These are phyloP conservation scores for Sebastes vulpes DNA, from an alignment of 2,797 vertebrate species.

Conservation along the genomic window DNA sequence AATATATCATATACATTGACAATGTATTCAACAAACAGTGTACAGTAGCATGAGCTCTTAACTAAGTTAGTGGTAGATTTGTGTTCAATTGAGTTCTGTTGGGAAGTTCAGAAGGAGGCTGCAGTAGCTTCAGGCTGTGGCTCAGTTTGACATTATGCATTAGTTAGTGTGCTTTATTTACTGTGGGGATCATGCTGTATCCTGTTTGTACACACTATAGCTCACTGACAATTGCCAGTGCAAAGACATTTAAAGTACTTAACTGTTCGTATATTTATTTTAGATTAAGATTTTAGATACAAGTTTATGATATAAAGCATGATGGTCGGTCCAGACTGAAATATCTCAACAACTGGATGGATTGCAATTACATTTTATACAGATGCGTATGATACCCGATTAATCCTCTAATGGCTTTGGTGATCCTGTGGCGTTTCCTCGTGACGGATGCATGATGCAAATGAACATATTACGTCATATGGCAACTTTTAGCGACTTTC, in stretches of 20 bases:
- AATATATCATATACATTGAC: neutral
- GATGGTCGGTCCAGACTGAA: neutral
- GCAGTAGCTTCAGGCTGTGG: conserved; percentile 15
- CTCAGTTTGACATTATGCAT: conserved; percentile 32
- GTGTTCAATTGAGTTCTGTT: neutral
- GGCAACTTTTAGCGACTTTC: neutral
- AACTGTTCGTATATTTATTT: neutral
- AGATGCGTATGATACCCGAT: neutral
- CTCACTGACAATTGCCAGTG: neutral
- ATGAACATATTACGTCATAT: neutral
- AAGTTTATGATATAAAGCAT: neutral
- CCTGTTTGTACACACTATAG: neutral
- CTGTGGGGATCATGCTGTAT: neutral
- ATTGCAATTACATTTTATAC: neutral
- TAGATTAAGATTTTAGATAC: neutral
- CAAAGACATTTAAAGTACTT: neutral
- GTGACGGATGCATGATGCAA: neutral
- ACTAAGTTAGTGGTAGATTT: neutral
- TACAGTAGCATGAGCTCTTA: neutral
- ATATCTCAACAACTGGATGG: neutral
- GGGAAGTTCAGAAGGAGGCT: neutral
- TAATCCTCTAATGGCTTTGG: neutral
- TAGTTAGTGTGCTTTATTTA: neutral
- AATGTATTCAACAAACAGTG: neutral
- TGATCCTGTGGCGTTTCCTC: neutral